phyloP scores from a whole-genome alignment of 2,797 vertebrate genomes.

The Micrastur ruficollis region DNA sequence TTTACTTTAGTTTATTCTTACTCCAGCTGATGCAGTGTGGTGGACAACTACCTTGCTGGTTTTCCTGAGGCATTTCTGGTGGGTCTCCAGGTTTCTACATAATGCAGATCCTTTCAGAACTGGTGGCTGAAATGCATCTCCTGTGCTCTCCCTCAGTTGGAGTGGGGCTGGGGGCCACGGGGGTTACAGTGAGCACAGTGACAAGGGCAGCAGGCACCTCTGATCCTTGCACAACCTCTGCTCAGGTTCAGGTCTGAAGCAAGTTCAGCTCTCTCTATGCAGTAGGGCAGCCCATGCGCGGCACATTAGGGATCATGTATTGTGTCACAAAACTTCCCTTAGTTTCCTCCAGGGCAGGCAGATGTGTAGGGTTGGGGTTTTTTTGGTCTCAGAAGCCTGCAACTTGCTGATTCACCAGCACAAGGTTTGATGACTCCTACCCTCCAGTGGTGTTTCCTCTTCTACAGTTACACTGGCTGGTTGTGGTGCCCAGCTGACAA shows the following conservation, averaged over 20 bases:
- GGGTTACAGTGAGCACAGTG: accelerated
- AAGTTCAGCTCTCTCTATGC: neutral
- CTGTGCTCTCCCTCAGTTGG: accelerated
- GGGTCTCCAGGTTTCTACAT: neutral
- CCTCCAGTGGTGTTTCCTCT: neutral
- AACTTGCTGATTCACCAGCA: neutral
- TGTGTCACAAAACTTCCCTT: neutral
- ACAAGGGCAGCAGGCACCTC: neutral
- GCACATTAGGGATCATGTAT: accelerated
- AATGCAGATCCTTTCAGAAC: neutral
- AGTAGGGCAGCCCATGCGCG: neutral
- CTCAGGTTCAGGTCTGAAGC: neutral
- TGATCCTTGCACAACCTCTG: neutral
- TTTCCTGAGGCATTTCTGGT: neutral
- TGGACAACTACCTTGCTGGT: neutral
- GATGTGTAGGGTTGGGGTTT: neutral
- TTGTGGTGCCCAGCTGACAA: neutral
- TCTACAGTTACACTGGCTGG: neutral
- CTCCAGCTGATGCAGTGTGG: neutral
- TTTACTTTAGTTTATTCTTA: neutral
- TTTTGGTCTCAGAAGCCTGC: neutral
- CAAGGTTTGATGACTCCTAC: neutral
- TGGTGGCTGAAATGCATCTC: neutral
- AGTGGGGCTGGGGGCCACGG: no score
- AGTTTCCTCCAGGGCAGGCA: neutral